Evolutionary conservation across 1,140 invertebrate species (phyloP).

Genomic region (Trialeurodes vaporariorum): DNA sequence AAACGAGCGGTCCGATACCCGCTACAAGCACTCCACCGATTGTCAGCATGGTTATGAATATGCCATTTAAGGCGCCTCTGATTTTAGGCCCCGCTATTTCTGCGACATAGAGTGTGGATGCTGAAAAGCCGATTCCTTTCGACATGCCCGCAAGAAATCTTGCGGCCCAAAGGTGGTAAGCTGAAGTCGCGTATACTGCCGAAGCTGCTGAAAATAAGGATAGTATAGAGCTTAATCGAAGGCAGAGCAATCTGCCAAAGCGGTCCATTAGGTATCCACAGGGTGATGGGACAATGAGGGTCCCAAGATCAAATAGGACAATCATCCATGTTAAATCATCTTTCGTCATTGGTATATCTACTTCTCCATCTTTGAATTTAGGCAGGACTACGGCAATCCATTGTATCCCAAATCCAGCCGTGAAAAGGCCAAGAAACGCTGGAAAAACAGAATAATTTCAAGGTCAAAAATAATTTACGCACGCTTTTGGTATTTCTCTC

Average conservation of each 20-base stretch:
- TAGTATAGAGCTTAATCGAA: slow-evolving; percentile 43
- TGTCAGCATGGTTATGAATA: slow-evolving; percentile 63
- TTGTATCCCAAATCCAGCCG: neutral
- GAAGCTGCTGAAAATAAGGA: too few relatives aligned
- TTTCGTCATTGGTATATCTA: neutral
- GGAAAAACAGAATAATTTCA: too few relatives aligned
- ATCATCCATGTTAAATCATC: slow-evolving; percentile 22
- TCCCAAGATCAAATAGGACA: slow-evolving; percentile 22
- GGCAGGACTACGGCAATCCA: neutral
- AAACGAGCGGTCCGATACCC: slow-evolving; percentile 54
- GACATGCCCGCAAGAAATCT: slow-evolving; percentile 43
- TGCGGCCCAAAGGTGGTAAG: slow-evolving; percentile 17
- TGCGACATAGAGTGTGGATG: slow-evolving; percentile 70
- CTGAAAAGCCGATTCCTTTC: slow-evolving; percentile 59
- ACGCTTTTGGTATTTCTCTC: too few relatives aligned
- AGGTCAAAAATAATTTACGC: too few relatives aligned
- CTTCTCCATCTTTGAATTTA: neutral
- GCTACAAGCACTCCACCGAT: slow-evolving; percentile 69
- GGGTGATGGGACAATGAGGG: slow-evolving; percentile 21
- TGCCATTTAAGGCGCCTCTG: slow-evolving; percentile 44
- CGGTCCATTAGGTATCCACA: slow-evolving; percentile 49
- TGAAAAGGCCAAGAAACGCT: neutral
- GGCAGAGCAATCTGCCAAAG: slow-evolving; percentile 54
- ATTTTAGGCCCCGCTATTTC: slow-evolving; percentile 48
- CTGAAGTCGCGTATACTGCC: slow-evolving; percentile 36